These are phyloP conservation scores for Aspidiotus rigidus DNA, from an alignment of 2,888 invertebrate genomes.

Conservation along the genomic window DNA sequence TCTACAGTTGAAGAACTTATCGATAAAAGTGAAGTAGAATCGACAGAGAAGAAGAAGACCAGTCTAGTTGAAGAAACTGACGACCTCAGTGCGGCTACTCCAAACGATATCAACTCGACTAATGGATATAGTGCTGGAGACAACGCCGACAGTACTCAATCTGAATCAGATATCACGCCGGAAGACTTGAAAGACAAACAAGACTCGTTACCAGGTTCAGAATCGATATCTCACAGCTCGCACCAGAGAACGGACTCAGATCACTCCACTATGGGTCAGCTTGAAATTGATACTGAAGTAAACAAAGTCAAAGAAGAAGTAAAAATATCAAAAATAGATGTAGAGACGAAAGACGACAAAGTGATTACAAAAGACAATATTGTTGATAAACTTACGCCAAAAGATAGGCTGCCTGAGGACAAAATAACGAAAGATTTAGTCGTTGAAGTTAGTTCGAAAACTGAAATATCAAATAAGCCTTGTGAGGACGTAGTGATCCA, in stretches of 20 bases:
- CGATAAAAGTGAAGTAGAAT: constrained; percentile 48
- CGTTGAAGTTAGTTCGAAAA: too few species aligned
- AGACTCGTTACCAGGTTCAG: constrained; percentile 18
- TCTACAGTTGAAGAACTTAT: constrained; percentile 45
- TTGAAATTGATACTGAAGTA: not conserved
- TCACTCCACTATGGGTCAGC: not conserved
- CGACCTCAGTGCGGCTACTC: not conserved
- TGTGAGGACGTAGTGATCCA: not conserved
- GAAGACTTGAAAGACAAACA: constrained; percentile 45
- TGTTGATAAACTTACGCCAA: too few species aligned
- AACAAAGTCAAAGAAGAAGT: not conserved
- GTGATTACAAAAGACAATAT: too few species aligned
- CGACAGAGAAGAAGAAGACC: constrained; percentile 46
- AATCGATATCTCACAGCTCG: not conserved
- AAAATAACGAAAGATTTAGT: too few species aligned
- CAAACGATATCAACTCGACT: constrained; percentile 31
- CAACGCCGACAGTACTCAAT: constrained; percentile 49
- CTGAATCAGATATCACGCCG: constrained; percentile 50
- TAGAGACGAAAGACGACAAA: not conserved
- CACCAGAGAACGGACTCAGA: not conserved
- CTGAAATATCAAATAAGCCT: too few species aligned
- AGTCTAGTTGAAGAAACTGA: not conserved
- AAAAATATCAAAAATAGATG: not conserved
- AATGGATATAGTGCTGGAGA: constrained; percentile 47
- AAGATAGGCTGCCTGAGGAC: too few species aligned